These are phyloP conservation scores for Hippoglossus hippoglossus DNA, from an alignment of 2,797 vertebrate species.

Conservation along the genomic window DNA sequence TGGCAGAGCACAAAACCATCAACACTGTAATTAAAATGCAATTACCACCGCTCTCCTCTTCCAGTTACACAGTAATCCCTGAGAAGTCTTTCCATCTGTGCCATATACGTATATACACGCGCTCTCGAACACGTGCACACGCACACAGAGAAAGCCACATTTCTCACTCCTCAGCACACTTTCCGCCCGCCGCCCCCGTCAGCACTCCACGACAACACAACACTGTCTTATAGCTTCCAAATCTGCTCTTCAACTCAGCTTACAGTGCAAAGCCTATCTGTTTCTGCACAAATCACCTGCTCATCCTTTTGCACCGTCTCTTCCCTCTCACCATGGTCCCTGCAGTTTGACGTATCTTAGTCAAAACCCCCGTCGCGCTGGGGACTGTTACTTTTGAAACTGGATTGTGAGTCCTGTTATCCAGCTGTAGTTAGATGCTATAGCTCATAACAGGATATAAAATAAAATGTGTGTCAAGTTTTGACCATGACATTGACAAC, in stretches of 20 bases:
- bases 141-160: background rate
- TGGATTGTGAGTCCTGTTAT: slow-evolving; percentile 26
- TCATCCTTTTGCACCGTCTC: slow-evolving; percentile 61
- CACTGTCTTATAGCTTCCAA: slow-evolving; percentile 66
- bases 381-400: slow-evolving; percentile 3
- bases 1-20: slow-evolving; percentile 94
- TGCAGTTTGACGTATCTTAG: slow-evolving; percentile 43
- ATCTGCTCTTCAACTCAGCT: slow-evolving; percentile 71
- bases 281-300: slow-evolving; percentile 68
- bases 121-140: slow-evolving; percentile 25
- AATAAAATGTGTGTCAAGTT: slow-evolving; percentile 20
- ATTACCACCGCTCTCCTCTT: slow-evolving; percentile 95
- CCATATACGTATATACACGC: slow-evolving; percentile 77
- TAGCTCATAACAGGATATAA: slow-evolving; percentile 3
- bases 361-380: slow-evolving; percentile 26
- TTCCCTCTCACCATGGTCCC: slow-evolving; percentile 55
- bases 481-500: background rate
- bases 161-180: slow-evolving; percentile 20
- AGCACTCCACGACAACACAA: slow-evolving; percentile 65
- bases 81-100: slow-evolving; percentile 96
- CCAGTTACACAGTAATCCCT: slow-evolving; percentile 91
- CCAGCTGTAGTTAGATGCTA: slow-evolving; percentile 13
- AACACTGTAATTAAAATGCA: slow-evolving; percentile 99
- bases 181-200: slow-evolving; percentile 42
- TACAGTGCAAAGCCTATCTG: slow-evolving; percentile 70